phyloP scores from a whole-genome alignment of 2,113 vertebrate genomes.

The Trogon melanurus region DNA sequence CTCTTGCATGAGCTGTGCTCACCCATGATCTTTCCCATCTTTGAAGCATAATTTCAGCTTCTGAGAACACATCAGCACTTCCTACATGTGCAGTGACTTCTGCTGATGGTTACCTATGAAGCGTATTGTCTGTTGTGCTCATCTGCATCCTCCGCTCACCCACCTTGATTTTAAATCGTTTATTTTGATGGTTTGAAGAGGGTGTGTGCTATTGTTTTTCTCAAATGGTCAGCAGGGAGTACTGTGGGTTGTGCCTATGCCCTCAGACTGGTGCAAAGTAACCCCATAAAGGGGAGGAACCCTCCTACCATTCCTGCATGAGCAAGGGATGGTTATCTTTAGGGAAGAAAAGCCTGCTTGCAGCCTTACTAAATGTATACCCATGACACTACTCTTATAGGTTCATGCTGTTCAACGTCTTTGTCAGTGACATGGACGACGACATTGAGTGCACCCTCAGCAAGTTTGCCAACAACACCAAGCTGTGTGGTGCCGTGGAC shows the following conservation, averaged over 20 bases:
- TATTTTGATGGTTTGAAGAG: not conserved
- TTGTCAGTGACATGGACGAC: too few species aligned
- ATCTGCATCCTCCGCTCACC: fast-evolving
- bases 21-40: not conserved
- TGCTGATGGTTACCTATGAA: not conserved
- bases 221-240: not conserved
- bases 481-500: too few species aligned
- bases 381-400: not conserved
- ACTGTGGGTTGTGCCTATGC: not conserved
- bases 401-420: too few species aligned
- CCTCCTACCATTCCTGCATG: not conserved
- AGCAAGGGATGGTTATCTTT: not conserved
- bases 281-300: not conserved
- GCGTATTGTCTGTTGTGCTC: not conserved
- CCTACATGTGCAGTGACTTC: fast-evolving
- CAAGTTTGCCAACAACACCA: too few species aligned
- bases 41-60: not conserved
- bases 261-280: not conserved
- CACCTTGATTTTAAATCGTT: not conserved
- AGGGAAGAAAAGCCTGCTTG: fast-evolving
- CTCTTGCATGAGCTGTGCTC: fast-evolving
- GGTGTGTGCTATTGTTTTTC: not conserved
- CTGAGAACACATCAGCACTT: not conserved
- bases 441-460: too few species aligned
- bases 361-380: not conserved